Evolutionary conservation across 2,113 vertebrate species (phyloP), one percentile per base, ranked within the genome.

Genomic region (Dasyornis broadbenti): DNA sequence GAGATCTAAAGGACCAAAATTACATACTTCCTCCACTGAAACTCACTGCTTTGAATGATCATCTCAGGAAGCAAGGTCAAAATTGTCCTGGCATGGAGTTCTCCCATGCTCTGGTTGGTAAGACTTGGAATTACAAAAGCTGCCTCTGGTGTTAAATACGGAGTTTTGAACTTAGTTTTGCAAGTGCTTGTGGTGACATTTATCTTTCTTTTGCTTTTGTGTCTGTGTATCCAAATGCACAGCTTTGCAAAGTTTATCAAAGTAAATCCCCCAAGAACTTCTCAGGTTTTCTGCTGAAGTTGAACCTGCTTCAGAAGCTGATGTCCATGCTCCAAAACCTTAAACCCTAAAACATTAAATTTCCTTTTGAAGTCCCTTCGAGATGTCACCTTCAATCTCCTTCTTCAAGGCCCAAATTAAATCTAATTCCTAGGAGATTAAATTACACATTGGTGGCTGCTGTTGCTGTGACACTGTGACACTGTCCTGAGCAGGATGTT

Each of bases 311-410:
- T 61, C 56, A 24, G 76, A 91, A 86, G 31, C 57, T 54, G 26
- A 26, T 82, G 66, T 37, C 65, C 24, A 12, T 14, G 31, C 20
- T 59, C 61, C 3, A 0, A 50, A 82, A 23, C 70, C 10, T 75
- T 52, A 75, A 77, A 50, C 39, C 10, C 47, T 85, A 61, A 71
- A 31, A 75, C 71, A 35, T 56, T 66, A 57, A 8, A 71, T 82
- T 86, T 71, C 28, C 71, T 80, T 59, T 39, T 84, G 81, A 92
- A 84, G 60, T 83, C 30, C 6, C 35, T 91, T 84, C 0, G 0
- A 52, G 81, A 70, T 54, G 60, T 89, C 83, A 39, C 72, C 52
- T 81, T 81, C 47, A 54, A 69, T 92, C 86, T 89, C 64, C 37
- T 78, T 59, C 77, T 77, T 63, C 56, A 45, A 17, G 44, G 26